These are phyloP conservation scores for Pongo pygmaeus DNA, from an alignment of 2,113 vertebrate species.

Conservation along the genomic window DNA sequence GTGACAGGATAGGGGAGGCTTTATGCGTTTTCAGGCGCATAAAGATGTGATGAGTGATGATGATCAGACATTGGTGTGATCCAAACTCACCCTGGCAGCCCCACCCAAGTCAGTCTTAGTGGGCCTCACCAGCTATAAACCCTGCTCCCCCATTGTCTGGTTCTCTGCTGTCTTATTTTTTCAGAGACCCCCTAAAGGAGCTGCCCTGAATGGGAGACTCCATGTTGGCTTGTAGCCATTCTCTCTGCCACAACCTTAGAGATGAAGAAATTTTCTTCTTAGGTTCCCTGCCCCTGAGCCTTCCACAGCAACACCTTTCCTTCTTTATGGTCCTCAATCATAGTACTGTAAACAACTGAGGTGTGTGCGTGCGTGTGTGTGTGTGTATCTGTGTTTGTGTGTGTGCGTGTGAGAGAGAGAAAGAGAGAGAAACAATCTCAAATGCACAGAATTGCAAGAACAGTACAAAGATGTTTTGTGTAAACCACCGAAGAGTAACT, in stretches of 20 bases:
- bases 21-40: neutral
- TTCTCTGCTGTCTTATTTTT: neutral
- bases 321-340: neutral
- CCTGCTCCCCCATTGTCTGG: neutral
- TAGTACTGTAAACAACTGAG: neutral
- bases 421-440: neutral
- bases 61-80: neutral
- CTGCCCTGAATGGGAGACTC: neutral
- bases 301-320: neutral
- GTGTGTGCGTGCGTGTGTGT: neutral
- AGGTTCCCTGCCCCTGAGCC: neutral
- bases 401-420: neutral
- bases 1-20: neutral
- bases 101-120: neutral
- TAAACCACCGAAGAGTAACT: neutral
- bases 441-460: neutral
- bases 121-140: neutral
- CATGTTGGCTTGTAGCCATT: neutral
- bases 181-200: neutral
- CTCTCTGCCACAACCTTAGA: too few relatives aligned
- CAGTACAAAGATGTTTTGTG: neutral
- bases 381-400: neutral
- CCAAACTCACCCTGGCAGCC: too few relatives aligned
- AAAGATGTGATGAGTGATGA: neutral
- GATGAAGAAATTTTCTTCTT: neutral